Evolutionary conservation across 2,113 vertebrate species (phyloP).

Genomic region (Anthoscopus minutus): DNA sequence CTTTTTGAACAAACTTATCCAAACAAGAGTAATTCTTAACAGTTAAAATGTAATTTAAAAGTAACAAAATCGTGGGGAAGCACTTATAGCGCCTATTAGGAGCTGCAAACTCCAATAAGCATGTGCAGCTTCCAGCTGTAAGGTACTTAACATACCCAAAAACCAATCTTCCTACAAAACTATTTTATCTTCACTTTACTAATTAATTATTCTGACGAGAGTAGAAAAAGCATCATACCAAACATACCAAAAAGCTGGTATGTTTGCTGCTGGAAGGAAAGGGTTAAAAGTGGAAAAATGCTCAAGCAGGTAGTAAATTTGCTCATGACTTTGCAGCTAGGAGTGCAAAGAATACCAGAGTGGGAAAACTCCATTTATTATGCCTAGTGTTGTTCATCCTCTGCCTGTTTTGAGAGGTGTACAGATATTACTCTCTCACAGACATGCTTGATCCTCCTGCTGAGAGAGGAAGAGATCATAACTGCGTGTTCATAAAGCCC

Average conservation of each 20-base stretch:
- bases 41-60: neutral
- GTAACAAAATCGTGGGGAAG: neutral
- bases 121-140: neutral
- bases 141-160: neutral
- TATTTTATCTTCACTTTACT: neutral
- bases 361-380: neutral
- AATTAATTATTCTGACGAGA: neutral
- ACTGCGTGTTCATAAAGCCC: accelerated
- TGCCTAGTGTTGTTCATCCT: neutral
- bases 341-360: neutral
- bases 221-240: neutral
- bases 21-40: neutral
- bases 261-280: neutral
- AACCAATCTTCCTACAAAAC: neutral
- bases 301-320: neutral
- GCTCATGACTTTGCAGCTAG: neutral
- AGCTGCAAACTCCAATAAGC: neutral
- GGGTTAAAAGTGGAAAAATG: neutral
- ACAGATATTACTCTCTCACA: neutral
- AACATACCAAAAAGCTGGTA: neutral
- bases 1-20: neutral
- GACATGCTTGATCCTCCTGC: neutral
- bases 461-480: neutral
- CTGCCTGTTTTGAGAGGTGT: neutral
- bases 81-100: neutral